Evolutionary conservation across 2,797 vertebrate species (phyloP), one percentile per base, ranked within the genome.

Genomic region (Poliocrania exsul): DNA sequence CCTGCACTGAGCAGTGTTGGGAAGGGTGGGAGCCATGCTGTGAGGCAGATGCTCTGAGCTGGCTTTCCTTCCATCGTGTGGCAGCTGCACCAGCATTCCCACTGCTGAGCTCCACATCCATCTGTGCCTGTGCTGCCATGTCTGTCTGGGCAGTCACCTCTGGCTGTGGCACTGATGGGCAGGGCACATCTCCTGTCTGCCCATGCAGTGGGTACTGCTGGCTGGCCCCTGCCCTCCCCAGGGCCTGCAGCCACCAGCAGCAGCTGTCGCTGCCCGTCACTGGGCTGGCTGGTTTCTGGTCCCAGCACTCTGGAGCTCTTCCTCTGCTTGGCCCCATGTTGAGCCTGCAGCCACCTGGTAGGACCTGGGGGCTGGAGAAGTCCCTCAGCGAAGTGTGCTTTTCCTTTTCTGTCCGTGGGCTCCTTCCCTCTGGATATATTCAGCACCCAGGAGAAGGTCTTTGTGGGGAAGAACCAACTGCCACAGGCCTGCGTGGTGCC

Each of bases 51-150:
- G 37, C 56, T 56, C 40, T 33, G 40, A 67, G 26, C 70, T 77
- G 73, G 23, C 20, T 58, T 38, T 2, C 2, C 6, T 46, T 25
- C 57, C 1, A 1, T 3, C 0, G 3, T 0, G 1, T 51, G 37
- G 71, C 29, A 40, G 38, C 33, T 49, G 38, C 33, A 29, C 19
- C 61, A 33, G 42, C 72, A 38, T 61, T 61, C 18, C 42, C 64
- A 23, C 56, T 20, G 18, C 50, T 1, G 1, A 47, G 62, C 57
- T 65, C 42, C 5, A 2, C 0, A 0, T 25, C 44, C 5, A 0
- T 47, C 47, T 42, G 37, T 0, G 0, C 16, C 62, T 1, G 0
- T 0, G 4, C 50, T 3, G 3, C 47, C 1, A 0, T 12, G 46
- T 40, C 54, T 5, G 23, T 64, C 6, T 8, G 7, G 49, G 66